Base-by-base conservation (phyloP, 2,797 vertebrate genomes). In the Scleropages formosus region DNA sequence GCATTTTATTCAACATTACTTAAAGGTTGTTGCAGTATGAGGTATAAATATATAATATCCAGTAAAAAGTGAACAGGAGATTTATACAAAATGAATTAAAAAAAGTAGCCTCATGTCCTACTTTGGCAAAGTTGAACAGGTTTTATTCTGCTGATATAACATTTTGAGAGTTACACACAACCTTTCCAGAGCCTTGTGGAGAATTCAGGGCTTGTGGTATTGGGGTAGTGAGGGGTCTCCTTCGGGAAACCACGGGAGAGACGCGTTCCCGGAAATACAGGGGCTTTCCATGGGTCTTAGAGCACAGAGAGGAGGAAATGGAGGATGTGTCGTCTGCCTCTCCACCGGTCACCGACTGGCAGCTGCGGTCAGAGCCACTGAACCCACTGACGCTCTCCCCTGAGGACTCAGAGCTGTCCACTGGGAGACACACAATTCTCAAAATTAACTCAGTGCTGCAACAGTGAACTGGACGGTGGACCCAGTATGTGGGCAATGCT, bases 391-490 rank as follows among this genome's bases (percentile, higher is more conserved):
- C 80, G 3, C 92, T 94, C 73, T 92, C 93, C 4, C 89, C 91
- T 0, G 93, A 93, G 0, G 92, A 93, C 82, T 92, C 92, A 0
- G 91, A 94, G 84, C 91, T 91, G 81, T 92, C 91, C 84, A 90
- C 93, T 94, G 81, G 10, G 85, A 85, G 74, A 39, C 8, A 44
- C 6, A 47, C 4, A 16, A 49, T 16, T 24, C 31, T 31, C 3
- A 39, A 58, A 10, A 26, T 27, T 58, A 60, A 11, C n/a, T 31
- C 47, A 4, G 18, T 22, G 26, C 20, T 66, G 58, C 68, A 0
- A 12, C 8, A 26, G 15, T 53, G 2, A 44, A 71, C 67, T 49
- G 39, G 77, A 66, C 24, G 15, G n/a, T 1, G 16, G 61, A 61
- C 16, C 8, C 9, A 61, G 16, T 20, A 16, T 47, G 12, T 58